Evolutionary conservation across 2,797 vertebrate genomes (phyloP).

Genomic region (Microchirus variegatus): DNA sequence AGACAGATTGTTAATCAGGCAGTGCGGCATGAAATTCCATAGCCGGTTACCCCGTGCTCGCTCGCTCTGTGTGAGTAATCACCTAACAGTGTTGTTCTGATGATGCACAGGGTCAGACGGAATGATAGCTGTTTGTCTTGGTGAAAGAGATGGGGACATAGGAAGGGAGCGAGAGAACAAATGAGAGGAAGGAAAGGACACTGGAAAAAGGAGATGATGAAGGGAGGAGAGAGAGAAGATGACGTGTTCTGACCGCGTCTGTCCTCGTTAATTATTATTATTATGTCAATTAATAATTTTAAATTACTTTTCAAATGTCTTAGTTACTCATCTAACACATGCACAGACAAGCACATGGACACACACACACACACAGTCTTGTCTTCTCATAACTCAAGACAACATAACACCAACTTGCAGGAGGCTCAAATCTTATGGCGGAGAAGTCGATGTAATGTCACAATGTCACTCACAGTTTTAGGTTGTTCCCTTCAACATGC

Average conservation of each 20-base stretch:
- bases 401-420: no score
- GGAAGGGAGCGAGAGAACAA: not conserved
- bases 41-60: slow-evolving; percentile 36
- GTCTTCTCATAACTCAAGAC: no score
- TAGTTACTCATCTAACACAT: slow-evolving; percentile 6
- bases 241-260: not conserved
- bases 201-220: not conserved
- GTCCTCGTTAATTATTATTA: slow-evolving; percentile 6
- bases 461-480: not conserved
- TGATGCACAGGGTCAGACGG: slow-evolving; percentile 50
- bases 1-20: slow-evolving; percentile 71
- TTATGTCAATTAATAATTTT: slow-evolving; percentile 16
- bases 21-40: slow-evolving; percentile 57
- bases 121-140: slow-evolving; percentile 46
- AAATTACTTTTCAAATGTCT: slow-evolving; percentile 11
- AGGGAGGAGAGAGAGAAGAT: not conserved
- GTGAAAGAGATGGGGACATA: slow-evolving; percentile 17
- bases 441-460: no score
- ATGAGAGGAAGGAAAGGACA: slow-evolving; percentile 5
- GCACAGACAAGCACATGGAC: no score
- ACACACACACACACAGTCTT: no score
- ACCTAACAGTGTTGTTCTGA: slow-evolving; percentile 59
- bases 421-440: no score
- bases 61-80: slow-evolving; percentile 51
- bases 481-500: not conserved